These are phyloP conservation scores for Amblyjoppa proteus DNA, from an alignment of 2,888 invertebrate genomes.

Conservation along the genomic window DNA sequence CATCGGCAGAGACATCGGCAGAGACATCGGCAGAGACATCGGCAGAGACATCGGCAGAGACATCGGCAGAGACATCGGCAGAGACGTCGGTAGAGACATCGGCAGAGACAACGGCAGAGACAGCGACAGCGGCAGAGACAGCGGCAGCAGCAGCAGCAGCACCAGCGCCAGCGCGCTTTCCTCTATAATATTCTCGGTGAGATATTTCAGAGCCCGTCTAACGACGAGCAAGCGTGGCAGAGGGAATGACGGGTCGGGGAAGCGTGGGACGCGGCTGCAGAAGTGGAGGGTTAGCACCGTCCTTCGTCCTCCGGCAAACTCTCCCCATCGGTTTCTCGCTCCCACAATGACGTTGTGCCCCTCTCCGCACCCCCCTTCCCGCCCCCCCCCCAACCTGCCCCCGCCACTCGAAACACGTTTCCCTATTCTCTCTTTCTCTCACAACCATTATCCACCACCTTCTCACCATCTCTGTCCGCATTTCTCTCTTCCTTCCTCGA, in stretches of 20 bases:
- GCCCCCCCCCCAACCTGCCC: conserved; percentile 58
- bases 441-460: neutral
- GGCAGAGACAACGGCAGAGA: no score
- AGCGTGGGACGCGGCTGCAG: conserved; percentile 58
- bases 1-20: no score
- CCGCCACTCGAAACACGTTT: conserved; percentile 41
- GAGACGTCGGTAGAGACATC: no score
- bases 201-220: conserved; percentile 79
- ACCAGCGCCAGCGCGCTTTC: conserved; percentile 68
- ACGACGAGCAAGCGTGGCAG: conserved; percentile 69
- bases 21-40: no score
- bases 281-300: conserved; percentile 62
- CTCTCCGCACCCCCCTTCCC: conserved; percentile 56
- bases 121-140: no score
- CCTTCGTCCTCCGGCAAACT: conserved; percentile 66
- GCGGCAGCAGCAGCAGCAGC: conserved; percentile 37
- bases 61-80: no score
- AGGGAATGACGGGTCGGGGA: conserved; percentile 52
- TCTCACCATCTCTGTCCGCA: conserved; percentile 17
- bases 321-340: conserved; percentile 64
- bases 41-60: conserved; percentile 41
- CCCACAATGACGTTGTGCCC: conserved; percentile 66
- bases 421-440: conserved; percentile 66
- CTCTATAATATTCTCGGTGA: conserved; percentile 82
- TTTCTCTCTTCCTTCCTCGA: conserved; percentile 49